A percentile compares a stretch with the other conserved stretches of the same genome.
Evolutionary conservation across 2,797 vertebrate genomes (phyloP).

Genomic region (Molossus alvarezi): DNA sequence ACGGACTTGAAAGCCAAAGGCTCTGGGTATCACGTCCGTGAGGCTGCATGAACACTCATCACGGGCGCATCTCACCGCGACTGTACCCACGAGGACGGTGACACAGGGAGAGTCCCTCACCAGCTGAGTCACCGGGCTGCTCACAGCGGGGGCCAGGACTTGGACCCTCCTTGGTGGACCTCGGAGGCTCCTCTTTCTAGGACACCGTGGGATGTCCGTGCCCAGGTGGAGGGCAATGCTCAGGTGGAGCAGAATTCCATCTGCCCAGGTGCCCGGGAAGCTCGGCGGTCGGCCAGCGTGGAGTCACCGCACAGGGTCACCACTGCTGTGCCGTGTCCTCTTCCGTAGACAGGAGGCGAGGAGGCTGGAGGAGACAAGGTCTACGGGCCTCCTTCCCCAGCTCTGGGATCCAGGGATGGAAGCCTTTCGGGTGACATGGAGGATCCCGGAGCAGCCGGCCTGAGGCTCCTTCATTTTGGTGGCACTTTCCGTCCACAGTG

Average conservation of each 20-base stretch:
- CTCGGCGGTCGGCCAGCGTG: neutral
- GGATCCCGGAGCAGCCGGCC: neutral
- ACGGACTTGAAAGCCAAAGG: neutral
- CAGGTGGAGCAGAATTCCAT: neutral
- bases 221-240: neutral
- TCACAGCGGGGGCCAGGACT: neutral
- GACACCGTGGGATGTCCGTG: rapidly evolving
- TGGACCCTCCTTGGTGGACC: neutral
- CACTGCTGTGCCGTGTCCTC: neutral
- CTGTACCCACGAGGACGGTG: neutral
- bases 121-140: neutral
- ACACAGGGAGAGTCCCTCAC: neutral
- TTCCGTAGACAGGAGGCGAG: neutral
- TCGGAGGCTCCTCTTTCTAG: neutral
- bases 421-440: neutral
- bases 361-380: neutral
- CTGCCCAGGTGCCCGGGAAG: neutral
- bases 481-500: neutral
- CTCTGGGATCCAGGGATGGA: neutral
- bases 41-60: neutral
- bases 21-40: neutral
- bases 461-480: neutral
- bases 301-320: neutral
- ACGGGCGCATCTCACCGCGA: neutral
- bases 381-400: neutral